phyloP scores from a whole-genome alignment of 1,140 invertebrate species.

The Potamilus streckersoni region DNA sequence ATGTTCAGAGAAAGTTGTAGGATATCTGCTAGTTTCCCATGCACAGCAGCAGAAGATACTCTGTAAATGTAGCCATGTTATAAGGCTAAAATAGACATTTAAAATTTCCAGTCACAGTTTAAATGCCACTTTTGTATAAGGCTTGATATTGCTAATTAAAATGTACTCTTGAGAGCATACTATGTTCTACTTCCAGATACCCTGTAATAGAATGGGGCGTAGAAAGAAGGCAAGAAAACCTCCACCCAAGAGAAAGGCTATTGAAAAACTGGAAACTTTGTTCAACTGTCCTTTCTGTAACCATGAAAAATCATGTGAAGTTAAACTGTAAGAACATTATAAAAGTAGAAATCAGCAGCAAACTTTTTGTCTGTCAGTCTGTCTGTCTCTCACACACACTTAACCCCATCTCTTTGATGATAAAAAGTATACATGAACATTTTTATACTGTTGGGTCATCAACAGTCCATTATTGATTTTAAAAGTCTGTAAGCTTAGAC shows the following conservation, averaged over 20 bases:
- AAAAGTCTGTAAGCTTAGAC: neutral
- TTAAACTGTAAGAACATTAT: constrained; percentile 90
- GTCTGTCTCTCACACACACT: too few species aligned
- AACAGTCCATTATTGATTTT: neutral
- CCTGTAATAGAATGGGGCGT: constrained; percentile 83
- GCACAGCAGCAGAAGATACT: too few species aligned
- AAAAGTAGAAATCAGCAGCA: neutral
- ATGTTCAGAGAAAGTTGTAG: too few species aligned
- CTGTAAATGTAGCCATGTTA: too few species aligned
- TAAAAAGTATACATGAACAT: neutral
- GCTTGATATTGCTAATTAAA: too few species aligned
- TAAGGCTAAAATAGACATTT: too few species aligned
- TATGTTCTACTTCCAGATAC: constrained; percentile 1
- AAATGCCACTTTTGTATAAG: too few species aligned
- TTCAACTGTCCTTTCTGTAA: constrained; percentile 99
- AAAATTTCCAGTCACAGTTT: too few species aligned
- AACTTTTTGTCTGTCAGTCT: neutral
- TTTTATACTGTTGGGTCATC: neutral
- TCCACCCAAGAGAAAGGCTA: constrained; percentile 92
- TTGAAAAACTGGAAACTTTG: constrained; percentile 92
- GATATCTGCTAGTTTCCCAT: too few species aligned
- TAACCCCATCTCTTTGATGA: too few species aligned
- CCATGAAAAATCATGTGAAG: constrained; percentile 99
- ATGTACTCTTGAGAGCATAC: too few species aligned
- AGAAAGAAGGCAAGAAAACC: constrained; percentile 98